Evolutionary conservation across 2,113 vertebrate genomes (phyloP), one percentile per base, ranked within the genome.

Genomic region (Glaucomys volans): DNA sequence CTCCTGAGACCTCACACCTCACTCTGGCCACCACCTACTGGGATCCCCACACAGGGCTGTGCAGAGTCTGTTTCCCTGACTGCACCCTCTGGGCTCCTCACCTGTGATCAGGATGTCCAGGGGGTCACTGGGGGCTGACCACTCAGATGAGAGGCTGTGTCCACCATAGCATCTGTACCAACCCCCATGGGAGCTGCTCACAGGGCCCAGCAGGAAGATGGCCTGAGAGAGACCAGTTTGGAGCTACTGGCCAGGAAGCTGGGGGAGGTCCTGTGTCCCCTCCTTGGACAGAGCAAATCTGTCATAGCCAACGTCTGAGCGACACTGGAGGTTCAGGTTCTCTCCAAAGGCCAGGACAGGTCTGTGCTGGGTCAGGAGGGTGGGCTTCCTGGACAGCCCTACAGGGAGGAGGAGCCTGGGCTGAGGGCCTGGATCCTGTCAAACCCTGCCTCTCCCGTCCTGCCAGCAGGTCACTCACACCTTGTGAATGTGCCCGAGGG

Each of bases 191-290:
- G 3, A 20, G 8, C 0, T 0, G 0, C 0, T 54, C 22, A 42
- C 67, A 30, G 2, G 32, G 8, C 1, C 0, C 44, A 95, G 77
- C 3, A 2, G 0, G 37, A 94, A 92, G 35, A 42, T 0, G 3
- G 18, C 77, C 28, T 44, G 32, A 26, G 30, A 72, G 10, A 40
- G 5, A 9, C 26, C 64, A 7, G 16, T 14, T 28, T 28, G 6
- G 5, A 8, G 9, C 7, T 40, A 5, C 32, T 0, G 0, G 0
- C 2, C 44, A 47, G 5, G 13, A 35, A 0, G 0, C 11, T 24
- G 24, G 9, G 0, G 2, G 11, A 76, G 2, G 16, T 8, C 77
- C 26, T 0, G 0, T 71, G 0, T 11, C 0, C 1, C 16, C 0
- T 66, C n/a, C 17, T 91, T 50, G 22, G 3, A 40, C 42, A 71